Conservation (phyloP, 2,888 invertebrate genomes). For the Amphipoea lucens region DNA sequence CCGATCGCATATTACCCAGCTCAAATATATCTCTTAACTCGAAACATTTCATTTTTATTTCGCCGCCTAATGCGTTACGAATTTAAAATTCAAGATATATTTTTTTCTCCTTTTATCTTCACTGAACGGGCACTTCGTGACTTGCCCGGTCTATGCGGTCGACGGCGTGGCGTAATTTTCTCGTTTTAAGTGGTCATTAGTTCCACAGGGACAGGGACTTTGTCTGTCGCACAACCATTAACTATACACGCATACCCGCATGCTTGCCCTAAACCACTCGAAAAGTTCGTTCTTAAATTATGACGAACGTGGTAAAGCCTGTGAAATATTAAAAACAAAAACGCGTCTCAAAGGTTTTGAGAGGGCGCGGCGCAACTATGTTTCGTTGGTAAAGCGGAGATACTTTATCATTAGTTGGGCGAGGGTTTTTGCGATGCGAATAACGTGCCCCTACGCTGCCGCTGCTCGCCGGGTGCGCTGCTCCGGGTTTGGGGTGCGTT, state of each 20-base stretch:
- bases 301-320: conserved; percentile 59
- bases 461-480: conserved; percentile 78
- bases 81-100: conserved; percentile 71
- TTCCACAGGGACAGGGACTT: conserved; percentile 83
- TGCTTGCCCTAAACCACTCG: conserved; percentile 68
- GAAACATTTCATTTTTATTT: conserved; percentile 60
- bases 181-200: conserved; percentile 88
- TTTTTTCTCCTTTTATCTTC: conserved; percentile 67
- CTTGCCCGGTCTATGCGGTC: conserved; percentile 82
- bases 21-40: conserved; percentile 37
- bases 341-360: conserved; percentile 53
- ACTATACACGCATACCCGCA: conserved; percentile 79
- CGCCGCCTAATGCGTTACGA: conserved; percentile 67
- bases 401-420: conserved; percentile 76
- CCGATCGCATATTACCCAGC: conserved; percentile 46
- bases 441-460: conserved; percentile 75
- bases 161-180: conserved; percentile 83
- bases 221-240: conserved; percentile 85
- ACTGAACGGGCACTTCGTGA: conserved; percentile 82
- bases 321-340: conserved; percentile 47
- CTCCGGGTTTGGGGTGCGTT: conserved; percentile 86
- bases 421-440: conserved; percentile 77
- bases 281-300: conserved; percentile 71
- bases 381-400: conserved; percentile 63
- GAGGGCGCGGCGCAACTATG: conserved; percentile 48